A percentile compares a stretch with the other conserved stretches of the same genome.
phyloP scores from a whole-genome alignment of 2,797 vertebrate genomes.

The Zenarchopterus dispar region DNA sequence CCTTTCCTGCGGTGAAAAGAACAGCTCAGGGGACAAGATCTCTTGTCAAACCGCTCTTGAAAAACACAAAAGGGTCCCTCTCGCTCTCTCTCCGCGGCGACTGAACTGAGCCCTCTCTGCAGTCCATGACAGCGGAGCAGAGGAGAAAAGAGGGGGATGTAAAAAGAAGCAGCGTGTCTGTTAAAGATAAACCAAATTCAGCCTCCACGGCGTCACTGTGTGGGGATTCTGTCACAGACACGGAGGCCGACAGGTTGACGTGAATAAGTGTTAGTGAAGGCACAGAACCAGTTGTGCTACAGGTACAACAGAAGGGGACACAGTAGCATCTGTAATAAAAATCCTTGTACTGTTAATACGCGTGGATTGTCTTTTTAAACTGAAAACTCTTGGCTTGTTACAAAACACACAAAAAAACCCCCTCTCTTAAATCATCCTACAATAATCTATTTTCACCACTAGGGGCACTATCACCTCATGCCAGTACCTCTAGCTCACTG shows the following conservation, averaged over 20 bases:
- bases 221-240: conserved; percentile 41
- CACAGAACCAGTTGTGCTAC: conserved; percentile 10
- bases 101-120: conserved; percentile 25
- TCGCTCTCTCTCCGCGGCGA: conserved; percentile 1
- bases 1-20: conserved; percentile 31
- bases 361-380: too few species aligned
- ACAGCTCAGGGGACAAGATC: conserved; percentile 42
- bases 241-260: conserved; percentile 20
- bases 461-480: conserved; percentile 9
- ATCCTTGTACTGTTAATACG: too few species aligned
- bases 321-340: too few species aligned
- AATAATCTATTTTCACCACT: neutral
- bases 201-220: neutral
- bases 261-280: conserved; percentile 5
- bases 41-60: conserved; percentile 46
- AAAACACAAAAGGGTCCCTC: conserved; percentile 42
- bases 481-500: neutral
- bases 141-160: neutral
- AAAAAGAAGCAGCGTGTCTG: neutral
- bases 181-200: conserved; percentile 34
- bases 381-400: too few species aligned
- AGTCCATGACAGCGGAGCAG: conserved; percentile 4
- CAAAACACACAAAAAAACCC: too few species aligned
- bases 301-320: conserved; percentile 4
- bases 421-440: too few species aligned